Evolutionary conservation across 2,888 invertebrate species (phyloP).

Genomic region (Platynereis dumerilii): DNA sequence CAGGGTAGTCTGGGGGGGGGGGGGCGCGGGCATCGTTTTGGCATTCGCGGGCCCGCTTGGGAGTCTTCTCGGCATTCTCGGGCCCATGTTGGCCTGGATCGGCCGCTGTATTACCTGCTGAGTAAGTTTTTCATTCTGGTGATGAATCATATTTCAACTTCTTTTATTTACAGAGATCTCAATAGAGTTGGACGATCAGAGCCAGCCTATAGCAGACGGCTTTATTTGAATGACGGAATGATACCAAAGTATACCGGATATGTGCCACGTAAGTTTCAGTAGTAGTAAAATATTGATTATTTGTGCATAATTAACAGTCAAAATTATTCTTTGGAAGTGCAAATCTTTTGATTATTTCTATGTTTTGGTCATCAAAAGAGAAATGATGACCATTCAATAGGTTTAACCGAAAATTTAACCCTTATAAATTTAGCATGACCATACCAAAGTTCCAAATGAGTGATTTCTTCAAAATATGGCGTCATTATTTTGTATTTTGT

Average conservation of each 20-base stretch:
- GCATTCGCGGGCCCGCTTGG: too few species aligned
- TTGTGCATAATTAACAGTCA: too few species aligned
- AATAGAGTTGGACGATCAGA: neutral
- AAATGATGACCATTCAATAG: neutral
- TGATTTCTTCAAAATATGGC: too few species aligned
- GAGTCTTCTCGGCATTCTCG: too few species aligned
- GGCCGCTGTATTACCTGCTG: too few species aligned
- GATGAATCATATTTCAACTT: neutral
- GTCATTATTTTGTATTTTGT: too few species aligned
- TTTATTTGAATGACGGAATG: slow-evolving; percentile 61
- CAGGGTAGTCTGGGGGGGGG: too few species aligned
- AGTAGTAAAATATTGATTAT: neutral
- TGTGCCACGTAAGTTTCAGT: slow-evolving; percentile 57
- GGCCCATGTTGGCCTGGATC: too few species aligned
- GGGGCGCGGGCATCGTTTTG: too few species aligned
- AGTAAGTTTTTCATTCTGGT: too few species aligned
- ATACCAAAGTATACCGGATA: slow-evolving; percentile 63
- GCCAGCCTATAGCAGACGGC: slow-evolving; percentile 35
- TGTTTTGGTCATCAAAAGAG: neutral
- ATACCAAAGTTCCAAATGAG: too few species aligned
- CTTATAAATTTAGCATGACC: too few species aligned
- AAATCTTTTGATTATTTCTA: neutral
- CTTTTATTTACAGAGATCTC: neutral
- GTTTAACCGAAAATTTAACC: neutral
- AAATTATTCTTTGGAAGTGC: neutral